Evolutionary conservation across 2,797 vertebrate genomes (phyloP).

Genomic region (Synanceia verrucosa): DNA sequence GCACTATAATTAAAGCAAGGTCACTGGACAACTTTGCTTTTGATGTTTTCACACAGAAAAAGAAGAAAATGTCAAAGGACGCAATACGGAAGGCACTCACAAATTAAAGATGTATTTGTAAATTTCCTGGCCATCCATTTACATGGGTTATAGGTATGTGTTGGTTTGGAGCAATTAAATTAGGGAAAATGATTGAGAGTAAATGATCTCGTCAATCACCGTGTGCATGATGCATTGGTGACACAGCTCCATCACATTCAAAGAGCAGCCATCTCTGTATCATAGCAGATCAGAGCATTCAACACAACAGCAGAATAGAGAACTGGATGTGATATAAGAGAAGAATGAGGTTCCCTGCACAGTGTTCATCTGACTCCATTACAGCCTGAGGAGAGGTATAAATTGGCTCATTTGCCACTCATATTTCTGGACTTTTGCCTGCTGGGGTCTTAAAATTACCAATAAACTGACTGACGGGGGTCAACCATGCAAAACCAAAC

Average conservation of each 20-base stretch:
- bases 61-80: background rate
- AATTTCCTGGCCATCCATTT: background rate
- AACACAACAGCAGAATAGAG: background rate
- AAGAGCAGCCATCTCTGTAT: background rate
- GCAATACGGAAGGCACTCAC: background rate
- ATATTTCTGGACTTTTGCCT: slow-evolving; percentile 27
- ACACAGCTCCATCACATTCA: background rate
- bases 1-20: background rate
- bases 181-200: background rate
- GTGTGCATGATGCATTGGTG: background rate
- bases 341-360: background rate
- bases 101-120: background rate
- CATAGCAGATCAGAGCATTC: background rate
- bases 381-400: slow-evolving; percentile 20
- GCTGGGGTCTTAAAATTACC: slow-evolving; percentile 48
- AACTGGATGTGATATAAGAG: background rate
- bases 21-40: background rate
- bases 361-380: slow-evolving; percentile 21
- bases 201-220: background rate
- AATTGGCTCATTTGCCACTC: slow-evolving; percentile 47
- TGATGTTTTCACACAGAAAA: background rate
- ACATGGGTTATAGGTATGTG: rapidly evolving
- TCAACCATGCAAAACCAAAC: slow-evolving; percentile 29
- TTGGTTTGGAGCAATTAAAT: background rate
- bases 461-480: slow-evolving; percentile 34